Evolutionary conservation across 1,140 invertebrate species (phyloP).

Genomic region (Steinernema khuongi): DNA sequence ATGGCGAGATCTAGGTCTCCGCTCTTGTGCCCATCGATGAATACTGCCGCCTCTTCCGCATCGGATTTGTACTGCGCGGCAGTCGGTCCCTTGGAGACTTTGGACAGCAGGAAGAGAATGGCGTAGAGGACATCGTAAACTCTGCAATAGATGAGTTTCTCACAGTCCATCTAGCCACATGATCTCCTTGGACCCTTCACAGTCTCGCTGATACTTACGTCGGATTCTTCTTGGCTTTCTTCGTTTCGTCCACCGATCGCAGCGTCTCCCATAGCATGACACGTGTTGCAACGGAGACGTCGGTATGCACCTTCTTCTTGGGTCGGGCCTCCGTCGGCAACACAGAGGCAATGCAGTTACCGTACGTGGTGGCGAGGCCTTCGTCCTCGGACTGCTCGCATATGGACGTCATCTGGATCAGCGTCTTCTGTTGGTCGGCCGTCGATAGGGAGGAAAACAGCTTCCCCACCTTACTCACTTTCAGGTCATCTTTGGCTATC

Average conservation of each 20-base stretch:
- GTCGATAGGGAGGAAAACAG: neutral
- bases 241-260: neutral
- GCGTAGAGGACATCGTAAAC: slow-evolving; percentile 7
- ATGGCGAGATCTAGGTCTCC: neutral
- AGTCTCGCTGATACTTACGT: neutral
- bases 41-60: neutral
- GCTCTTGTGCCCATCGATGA: neutral
- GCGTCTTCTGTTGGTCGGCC: neutral
- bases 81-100: neutral
- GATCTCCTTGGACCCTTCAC: neutral
- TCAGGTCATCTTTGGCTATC: neutral
- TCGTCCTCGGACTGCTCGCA: slow-evolving; percentile 1
- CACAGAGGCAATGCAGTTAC: neutral
- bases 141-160: neutral
- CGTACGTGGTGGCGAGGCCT: neutral
- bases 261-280: neutral
- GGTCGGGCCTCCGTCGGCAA: neutral
- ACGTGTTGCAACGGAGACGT: neutral
- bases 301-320: neutral
- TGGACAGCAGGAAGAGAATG: neutral
- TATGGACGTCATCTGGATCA: neutral
- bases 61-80: neutral
- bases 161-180: neutral
- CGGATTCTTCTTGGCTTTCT: neutral
- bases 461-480: neutral